These are phyloP conservation scores for Trinectes maculatus DNA, from an alignment of 2,113 vertebrate genomes.

Conservation along the genomic window DNA sequence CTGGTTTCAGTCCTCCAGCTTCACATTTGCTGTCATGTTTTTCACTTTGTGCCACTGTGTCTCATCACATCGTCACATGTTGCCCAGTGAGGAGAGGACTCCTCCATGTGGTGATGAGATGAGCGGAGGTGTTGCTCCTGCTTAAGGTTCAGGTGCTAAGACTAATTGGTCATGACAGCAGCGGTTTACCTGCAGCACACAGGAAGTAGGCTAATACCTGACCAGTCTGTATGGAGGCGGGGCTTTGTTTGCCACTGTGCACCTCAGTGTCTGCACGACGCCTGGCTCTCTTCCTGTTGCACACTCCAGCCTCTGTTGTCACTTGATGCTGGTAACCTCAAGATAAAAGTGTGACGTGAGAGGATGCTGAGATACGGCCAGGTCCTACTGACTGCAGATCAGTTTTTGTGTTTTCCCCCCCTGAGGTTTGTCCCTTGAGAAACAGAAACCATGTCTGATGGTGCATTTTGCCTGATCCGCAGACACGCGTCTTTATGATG, in stretches of 20 bases:
- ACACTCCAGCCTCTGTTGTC: neutral
- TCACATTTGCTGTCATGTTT: no score
- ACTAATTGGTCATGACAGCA: constrained; percentile 66
- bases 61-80: no score
- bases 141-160: constrained; percentile 56
- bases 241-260: neutral
- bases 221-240: constrained; percentile 10
- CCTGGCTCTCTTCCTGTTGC: no score
- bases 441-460: constrained; percentile 50
- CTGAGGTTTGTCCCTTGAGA: constrained; percentile 69
- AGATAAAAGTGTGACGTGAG: constrained; percentile 4
- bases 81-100: constrained; percentile 4
- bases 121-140: constrained; percentile 51
- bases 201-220: constrained; percentile 65
- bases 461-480: neutral
- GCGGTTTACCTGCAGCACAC: constrained; percentile 42
- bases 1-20: no score
- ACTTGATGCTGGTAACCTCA: constrained; percentile 10
- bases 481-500: neutral
- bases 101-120: constrained; percentile 37
- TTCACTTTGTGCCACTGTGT: no score
- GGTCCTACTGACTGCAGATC: constrained; percentile 42
- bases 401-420: constrained; percentile 27
- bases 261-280: neutral
- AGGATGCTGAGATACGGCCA: constrained; percentile 18